phyloP scores from a whole-genome alignment of 2,113 vertebrate genomes.

The Takifugu bimaculatus region DNA sequence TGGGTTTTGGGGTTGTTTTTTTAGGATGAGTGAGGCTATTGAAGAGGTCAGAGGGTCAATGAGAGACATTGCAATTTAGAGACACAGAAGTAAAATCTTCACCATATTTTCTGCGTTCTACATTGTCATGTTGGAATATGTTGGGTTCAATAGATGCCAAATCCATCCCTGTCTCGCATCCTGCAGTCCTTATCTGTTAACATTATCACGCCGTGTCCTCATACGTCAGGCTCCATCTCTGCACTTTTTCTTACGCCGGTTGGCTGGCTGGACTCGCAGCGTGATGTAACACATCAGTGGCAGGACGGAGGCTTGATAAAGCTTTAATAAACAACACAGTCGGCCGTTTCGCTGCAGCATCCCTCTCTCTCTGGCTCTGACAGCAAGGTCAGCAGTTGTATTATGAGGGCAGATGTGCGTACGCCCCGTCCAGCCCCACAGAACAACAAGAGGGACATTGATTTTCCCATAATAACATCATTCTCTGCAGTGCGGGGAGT shows the following conservation, averaged over 20 bases:
- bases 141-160: not conserved
- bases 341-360: slow-evolving; percentile 53
- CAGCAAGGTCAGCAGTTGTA: slow-evolving; percentile 76
- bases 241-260: slow-evolving; percentile 18
- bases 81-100: slow-evolving; percentile 27
- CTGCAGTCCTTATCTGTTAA: slow-evolving; percentile 9
- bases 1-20: slow-evolving; percentile 7
- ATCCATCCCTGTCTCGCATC: slow-evolving; percentile 3
- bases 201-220: slow-evolving; percentile 17
- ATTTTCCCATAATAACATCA: slow-evolving; percentile 73
- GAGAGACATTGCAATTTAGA: slow-evolving; percentile 16
- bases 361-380: slow-evolving; percentile 52
- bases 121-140: not conserved
- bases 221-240: not conserved
- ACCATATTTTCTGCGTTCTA: no score
- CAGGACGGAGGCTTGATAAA: slow-evolving; percentile 60
- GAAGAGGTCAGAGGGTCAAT: slow-evolving; percentile 54
- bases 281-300: slow-evolving; percentile 56
- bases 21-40: slow-evolving; percentile 3
- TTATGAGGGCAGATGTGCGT: slow-evolving; percentile 73
- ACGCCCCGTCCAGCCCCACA: slow-evolving; percentile 57
- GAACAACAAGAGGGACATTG: slow-evolving; percentile 72
- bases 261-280: slow-evolving; percentile 42
- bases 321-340: slow-evolving; percentile 64
- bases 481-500: slow-evolving; percentile 53